phyloP scores from a whole-genome alignment of 2,113 vertebrate species.

The Scartelaos histophorus region DNA sequence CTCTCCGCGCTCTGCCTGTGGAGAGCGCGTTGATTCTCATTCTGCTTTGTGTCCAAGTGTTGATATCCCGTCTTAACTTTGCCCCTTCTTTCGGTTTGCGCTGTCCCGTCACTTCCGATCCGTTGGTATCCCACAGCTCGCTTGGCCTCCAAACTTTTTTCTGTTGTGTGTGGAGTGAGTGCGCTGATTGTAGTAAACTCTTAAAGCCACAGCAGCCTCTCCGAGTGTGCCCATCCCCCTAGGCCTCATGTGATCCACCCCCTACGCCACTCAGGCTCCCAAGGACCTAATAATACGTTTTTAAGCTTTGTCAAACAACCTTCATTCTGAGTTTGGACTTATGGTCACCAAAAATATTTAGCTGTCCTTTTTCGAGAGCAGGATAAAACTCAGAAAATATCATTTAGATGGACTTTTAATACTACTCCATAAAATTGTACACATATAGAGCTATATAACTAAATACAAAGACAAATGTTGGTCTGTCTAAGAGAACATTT shows the following conservation, averaged over 20 bases:
- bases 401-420: background rate
- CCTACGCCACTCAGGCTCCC: slow-evolving; percentile 28
- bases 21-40: slow-evolving; percentile 51
- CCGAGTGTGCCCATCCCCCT: slow-evolving; percentile 68
- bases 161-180: slow-evolving; percentile 30
- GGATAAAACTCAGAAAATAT: background rate
- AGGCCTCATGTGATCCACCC: slow-evolving; percentile 64
- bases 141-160: slow-evolving; percentile 72
- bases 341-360: too few species aligned
- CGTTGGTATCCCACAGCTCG: slow-evolving; percentile 70
- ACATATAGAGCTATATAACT: too few species aligned
- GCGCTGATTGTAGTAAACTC: slow-evolving; percentile 71
- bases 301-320: slow-evolving; percentile 43
- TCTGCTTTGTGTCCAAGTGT: slow-evolving; percentile 51
- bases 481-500: too few species aligned
- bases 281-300: slow-evolving; percentile 52
- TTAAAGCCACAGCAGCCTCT: slow-evolving; percentile 81
- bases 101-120: slow-evolving; percentile 85
- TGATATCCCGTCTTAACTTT: slow-evolving; percentile 39
- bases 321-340: slow-evolving; percentile 19
- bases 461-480: too few species aligned
- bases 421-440: too few species aligned
- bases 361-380: too few species aligned
- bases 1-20: background rate
- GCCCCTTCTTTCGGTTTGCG: slow-evolving; percentile 43